Evolutionary conservation across 1,140 invertebrate genomes (phyloP), one percentile per base, ranked within the genome.

Genomic region (Atta colombica): DNA sequence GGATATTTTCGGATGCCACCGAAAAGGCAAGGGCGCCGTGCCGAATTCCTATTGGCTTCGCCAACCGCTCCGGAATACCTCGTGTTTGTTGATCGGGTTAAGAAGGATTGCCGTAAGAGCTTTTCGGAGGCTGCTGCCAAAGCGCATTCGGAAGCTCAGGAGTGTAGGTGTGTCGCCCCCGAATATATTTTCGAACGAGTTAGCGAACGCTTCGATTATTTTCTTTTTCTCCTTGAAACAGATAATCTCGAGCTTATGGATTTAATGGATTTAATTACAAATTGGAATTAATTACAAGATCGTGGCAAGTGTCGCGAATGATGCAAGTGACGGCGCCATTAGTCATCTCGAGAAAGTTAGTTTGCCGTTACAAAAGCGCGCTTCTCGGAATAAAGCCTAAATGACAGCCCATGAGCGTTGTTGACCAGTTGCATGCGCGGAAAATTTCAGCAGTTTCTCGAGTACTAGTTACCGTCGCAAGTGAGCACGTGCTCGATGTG

Each of bases 11-110:
- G 71, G 71, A 25, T 45, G 66, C 16, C 75, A 35, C 55, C 82
- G 77, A 77, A 87, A 87, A 89, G 85, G 78, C 89, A 89, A 90
- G 89, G 77, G 72, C 85, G 61, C 58, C 68, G 86, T 28, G 88
- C 45, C 74, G 63, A 66, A 74, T 74, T 21, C 65, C 77, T 61
- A 80, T 86, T 86, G 88, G 65, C 88, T 77, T 90, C 81, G 89
- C 77, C 69, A 87, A 72, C 74, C 69, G 60, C 53, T 49, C 25
- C 28, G 86, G 25, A 35, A 63, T 39, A 49, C 65, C 53, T 81
- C 77, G 39, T 86, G 65, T 80, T 69, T 80, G 65, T 66, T 66
- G 77, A 90, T 90, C 87, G 77, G 68, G 77, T 78, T 77, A 84
- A 74, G 77, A 88, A 74, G 80, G 66, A 89, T 87, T 72, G 88